These are phyloP conservation scores for Sphaerophoria taeniata DNA, from an alignment of 2,888 invertebrate species.

Conservation along the genomic window DNA sequence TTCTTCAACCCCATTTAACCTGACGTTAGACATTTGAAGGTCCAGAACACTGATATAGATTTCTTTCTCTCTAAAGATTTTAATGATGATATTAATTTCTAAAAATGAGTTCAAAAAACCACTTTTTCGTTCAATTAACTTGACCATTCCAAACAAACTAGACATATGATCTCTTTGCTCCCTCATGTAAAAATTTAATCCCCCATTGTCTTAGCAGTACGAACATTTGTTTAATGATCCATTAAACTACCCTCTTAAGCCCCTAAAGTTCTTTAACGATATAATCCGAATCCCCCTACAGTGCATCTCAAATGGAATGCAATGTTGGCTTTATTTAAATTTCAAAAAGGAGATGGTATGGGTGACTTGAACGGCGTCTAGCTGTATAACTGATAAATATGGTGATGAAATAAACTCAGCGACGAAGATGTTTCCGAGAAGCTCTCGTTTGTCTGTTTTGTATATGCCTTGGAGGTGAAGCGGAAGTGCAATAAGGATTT, in stretches of 20 bases:
- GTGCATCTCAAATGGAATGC: constrained; percentile 35
- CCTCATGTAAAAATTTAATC: background rate
- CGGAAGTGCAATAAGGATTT: background rate
- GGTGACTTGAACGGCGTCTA: too few relatives aligned
- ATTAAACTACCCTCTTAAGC: constrained; percentile 17
- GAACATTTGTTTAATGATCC: constrained; percentile 30
- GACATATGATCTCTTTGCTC: background rate
- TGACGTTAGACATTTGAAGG: too few relatives aligned
- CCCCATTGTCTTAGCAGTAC: background rate
- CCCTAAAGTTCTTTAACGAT: background rate
- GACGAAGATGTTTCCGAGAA: background rate
- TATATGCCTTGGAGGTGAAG: background rate
- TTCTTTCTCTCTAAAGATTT: background rate
- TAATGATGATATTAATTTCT: background rate
- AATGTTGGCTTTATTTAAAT: constrained; percentile 28
- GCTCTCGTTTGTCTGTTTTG: background rate
- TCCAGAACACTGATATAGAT: too few relatives aligned
- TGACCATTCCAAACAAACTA: background rate
- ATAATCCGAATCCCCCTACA: constrained; percentile 14
- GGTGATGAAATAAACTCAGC: constrained; percentile 17
- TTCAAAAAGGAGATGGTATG: background rate
- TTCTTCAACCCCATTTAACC: too few relatives aligned
- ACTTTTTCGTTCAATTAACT: background rate
- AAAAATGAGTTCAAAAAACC: background rate
- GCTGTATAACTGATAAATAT: constrained; percentile 9